A percentile compares a stretch with the other conserved stretches of the same genome.
These are phyloP conservation scores for Julus scanicus DNA, from an alignment of 2,888 invertebrate genomes.

Conservation along the genomic window DNA sequence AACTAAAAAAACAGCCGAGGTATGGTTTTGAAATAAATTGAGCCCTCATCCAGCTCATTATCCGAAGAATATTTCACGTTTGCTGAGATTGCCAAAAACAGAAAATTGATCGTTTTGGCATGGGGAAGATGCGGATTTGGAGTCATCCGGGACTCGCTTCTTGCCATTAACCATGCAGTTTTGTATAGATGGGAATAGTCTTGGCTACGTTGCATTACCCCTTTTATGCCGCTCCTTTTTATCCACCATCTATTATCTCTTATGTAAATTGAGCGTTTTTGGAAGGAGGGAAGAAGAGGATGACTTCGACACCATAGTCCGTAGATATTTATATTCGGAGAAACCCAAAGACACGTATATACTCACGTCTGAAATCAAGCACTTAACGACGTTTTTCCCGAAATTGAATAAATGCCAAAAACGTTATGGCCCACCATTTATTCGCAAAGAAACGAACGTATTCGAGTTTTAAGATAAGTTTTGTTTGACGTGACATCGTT, in stretches of 20 bases:
- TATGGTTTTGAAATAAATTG: background rate
- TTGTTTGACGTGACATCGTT: conserved; percentile 9
- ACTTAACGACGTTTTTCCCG: no score
- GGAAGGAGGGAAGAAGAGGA: background rate
- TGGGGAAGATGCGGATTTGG: background rate
- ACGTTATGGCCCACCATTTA: conserved; percentile 24
- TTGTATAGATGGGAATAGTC: background rate
- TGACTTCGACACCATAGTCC: no score
- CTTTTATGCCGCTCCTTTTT: background rate
- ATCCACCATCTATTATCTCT: conserved; percentile 25
- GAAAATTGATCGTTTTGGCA: background rate
- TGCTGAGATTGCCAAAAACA: conserved; percentile 33
- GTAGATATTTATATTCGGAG: no score
- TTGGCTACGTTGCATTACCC: background rate
- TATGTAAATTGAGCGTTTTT: conserved; percentile 24
- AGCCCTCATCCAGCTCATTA: conserved; percentile 30
- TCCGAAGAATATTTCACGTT: conserved; percentile 27
- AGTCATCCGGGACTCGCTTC: conserved; percentile 23
- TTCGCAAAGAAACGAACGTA: background rate
- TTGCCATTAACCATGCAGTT: conserved; percentile 8
- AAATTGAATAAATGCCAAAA: conserved; percentile 26
- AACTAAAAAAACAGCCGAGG: background rate
- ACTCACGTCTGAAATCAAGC: no score
- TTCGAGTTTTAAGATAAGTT: background rate
- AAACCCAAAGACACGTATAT: no score